phyloP scores from a whole-genome alignment of 2,797 vertebrate genomes.

The Hylomyscus alleni region DNA sequence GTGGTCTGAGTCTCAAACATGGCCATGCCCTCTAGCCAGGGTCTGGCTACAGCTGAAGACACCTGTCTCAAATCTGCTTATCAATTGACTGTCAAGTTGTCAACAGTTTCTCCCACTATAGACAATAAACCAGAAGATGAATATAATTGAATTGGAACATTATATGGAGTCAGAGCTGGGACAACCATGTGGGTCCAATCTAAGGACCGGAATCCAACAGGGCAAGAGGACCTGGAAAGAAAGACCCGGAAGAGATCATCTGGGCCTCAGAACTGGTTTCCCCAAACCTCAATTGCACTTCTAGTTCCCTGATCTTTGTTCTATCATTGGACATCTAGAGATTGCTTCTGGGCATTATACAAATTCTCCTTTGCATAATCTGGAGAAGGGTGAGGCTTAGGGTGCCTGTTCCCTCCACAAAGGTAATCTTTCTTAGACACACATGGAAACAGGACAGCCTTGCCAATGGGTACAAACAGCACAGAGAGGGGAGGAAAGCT shows the following conservation, averaged over 20 bases:
- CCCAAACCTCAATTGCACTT: not conserved
- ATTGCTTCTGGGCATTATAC: not conserved
- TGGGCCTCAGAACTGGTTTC: not conserved
- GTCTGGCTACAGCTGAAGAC: not conserved
- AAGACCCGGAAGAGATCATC: not conserved
- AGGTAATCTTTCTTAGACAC: slow-evolving; percentile 3
- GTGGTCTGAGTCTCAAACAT: not conserved
- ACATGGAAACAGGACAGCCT: not conserved
- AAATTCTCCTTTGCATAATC: slow-evolving; percentile 6
- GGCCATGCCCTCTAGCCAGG: not conserved
- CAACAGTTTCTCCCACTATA: not conserved
- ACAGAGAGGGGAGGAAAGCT: not conserved
- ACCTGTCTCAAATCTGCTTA: not conserved
- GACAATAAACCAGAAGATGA: not conserved
- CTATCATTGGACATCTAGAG: not conserved
- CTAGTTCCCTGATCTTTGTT: not conserved
- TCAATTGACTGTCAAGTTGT: not conserved
- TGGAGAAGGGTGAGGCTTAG: not conserved
- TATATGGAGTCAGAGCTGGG: not conserved
- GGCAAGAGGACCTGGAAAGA: not conserved
- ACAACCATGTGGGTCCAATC: not conserved
- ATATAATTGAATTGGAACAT: not conserved
- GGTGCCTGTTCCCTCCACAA: not conserved
- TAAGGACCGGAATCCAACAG: not conserved
- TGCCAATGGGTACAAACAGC: not conserved